Evolutionary conservation across 2,797 vertebrate genomes (phyloP), one percentile per base, ranked within the genome.

Genomic region (Gymnopithys bicolor): DNA sequence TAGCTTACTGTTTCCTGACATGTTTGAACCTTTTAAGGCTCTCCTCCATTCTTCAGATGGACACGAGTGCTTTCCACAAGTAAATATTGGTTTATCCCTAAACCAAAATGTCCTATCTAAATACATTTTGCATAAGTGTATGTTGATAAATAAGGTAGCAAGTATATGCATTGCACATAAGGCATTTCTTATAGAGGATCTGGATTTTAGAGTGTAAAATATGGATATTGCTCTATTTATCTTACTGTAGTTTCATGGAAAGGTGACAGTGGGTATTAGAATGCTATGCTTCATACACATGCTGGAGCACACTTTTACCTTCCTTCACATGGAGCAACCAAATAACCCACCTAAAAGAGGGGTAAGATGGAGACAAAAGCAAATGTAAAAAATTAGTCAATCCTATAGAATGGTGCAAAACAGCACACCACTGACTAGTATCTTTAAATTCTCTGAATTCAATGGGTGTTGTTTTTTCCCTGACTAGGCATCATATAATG

Each of bases 191-290:
- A 92, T 96, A 97, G 87, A 94, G 79, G 77, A 95, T 96, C 92
- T 96, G 93, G 93, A 89, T 97, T 98, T 98, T 98, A 97, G 97
- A 97, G 96, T 98, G 96, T 98, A 97, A 98, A 98, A 96, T 97
- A 97, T 96, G 92, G 82, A 96, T 98, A 98, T 97, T 97, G 96
- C 95, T 97, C 96, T 97, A 98, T 98, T 97, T 98, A 98, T 98
- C 97, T 98, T 97, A 96, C 97, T 97, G 91, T 96, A 96, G 87
- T 78, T 97, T 96, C 46, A 1, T 91, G 91, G 94, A 96, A 97
- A 97, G 94, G 89, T 97, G 96, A 94, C 58, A 70, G 94, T 92
- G 51, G 43, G 77, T 92, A 97, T 97, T 98, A 96, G 95, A 96
- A 97, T 94, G 70, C 49, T 94, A 81, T 88, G 90, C 77, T 81